Evolutionary conservation across 2,797 vertebrate genomes (phyloP).

Genomic region (Clarias pachynema): DNA sequence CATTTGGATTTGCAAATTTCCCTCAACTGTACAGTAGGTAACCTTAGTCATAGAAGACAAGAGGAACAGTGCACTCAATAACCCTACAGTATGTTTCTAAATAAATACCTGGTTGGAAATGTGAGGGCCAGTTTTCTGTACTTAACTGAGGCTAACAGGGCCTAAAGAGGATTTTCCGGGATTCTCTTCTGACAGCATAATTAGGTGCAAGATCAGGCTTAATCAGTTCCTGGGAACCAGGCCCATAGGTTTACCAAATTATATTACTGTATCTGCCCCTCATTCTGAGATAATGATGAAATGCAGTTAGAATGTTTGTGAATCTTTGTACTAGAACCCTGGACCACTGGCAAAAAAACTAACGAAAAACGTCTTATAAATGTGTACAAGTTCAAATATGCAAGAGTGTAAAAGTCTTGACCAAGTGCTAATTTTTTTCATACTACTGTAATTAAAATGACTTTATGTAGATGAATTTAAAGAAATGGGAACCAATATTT

Average conservation of each 20-base stretch:
- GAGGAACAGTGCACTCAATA: not conserved
- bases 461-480: too few relatives aligned
- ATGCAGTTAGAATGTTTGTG: not conserved
- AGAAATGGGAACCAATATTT: too few relatives aligned
- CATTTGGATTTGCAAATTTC: not conserved
- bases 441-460: too few relatives aligned
- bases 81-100: not conserved
- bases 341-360: not conserved
- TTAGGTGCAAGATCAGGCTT: not conserved
- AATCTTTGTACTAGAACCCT: not conserved
- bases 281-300: not conserved
- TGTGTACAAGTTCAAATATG: not conserved
- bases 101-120: not conserved
- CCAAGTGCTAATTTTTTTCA: too few relatives aligned
- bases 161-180: not conserved
- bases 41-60: not conserved
- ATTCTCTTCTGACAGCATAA: slow-evolving; percentile 9
- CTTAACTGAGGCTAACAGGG: not conserved
- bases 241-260: not conserved
- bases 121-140: not conserved
- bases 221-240: slow-evolving; percentile 26
- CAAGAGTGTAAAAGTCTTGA: too few relatives aligned
- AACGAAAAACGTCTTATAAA: not conserved
- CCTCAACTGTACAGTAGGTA: not conserved
- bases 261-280: not conserved